Evolutionary conservation across 2,888 invertebrate species (phyloP).

Genomic region (Leistus spinibarbis): DNA sequence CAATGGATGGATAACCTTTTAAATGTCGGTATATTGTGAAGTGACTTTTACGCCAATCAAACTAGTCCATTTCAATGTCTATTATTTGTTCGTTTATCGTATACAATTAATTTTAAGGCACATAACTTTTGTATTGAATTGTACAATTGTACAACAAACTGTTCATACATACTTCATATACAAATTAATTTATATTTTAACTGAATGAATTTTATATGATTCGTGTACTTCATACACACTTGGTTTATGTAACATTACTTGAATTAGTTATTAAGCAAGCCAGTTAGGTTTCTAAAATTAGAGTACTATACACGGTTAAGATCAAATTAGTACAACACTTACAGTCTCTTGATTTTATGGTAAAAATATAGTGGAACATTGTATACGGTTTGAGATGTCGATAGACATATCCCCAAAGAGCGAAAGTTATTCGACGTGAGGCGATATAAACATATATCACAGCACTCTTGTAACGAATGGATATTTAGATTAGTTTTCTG

Average conservation of each 20-base stretch:
- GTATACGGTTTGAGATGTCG: background rate
- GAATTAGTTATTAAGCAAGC: too few species aligned
- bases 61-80: background rate
- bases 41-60: conserved; percentile 6
- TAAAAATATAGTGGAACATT: background rate
- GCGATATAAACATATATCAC: conserved; percentile 53
- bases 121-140: too few species aligned
- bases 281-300: too few species aligned
- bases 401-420: conserved; percentile 19
- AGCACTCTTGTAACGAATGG: conserved; percentile 33
- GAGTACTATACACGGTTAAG: too few species aligned
- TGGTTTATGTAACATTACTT: too few species aligned
- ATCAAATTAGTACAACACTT: too few species aligned
- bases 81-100: background rate
- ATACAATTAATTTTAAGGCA: background rate
- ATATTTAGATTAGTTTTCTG: conserved; percentile 40
- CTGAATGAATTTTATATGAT: too few species aligned
- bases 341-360: too few species aligned
- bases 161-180: too few species aligned
- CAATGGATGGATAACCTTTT: conserved; percentile 25
- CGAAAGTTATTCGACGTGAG: conserved; percentile 49
- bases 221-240: too few species aligned
- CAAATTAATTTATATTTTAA: too few species aligned
- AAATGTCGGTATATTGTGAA: conserved; percentile 4
- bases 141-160: too few species aligned